Base-by-base conservation (phyloP, 2,113 vertebrate genomes). In the Perccottus glenii region DNA sequence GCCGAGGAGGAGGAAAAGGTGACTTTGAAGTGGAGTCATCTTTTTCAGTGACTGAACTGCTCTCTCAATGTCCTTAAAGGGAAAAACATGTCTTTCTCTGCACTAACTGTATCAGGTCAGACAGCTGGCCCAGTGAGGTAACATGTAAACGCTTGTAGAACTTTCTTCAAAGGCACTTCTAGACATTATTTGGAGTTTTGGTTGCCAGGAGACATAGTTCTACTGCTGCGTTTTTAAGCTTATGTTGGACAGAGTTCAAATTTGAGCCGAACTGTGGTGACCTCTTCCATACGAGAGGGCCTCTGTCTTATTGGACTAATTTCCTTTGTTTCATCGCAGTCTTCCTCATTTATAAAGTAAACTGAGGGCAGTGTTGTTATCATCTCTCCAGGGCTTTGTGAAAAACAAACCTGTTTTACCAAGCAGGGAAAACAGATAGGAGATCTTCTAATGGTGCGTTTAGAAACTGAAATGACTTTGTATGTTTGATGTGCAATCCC, bases 191-290 rank as follows among this genome's bases (percentile, higher is more conserved):
- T 84, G 64, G 75, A 85, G 66, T 81, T 73, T 42, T 33, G 38
- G 48, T 83, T 85, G 81, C 86, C 78, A 76, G 80, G 84, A 87
- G 79, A 88, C 58, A 2, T 62, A 80, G 71, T 89, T 85, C 74
- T 61, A 76, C 80, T 19, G 74, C 84, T 60, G 73, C 42, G 57
- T 76, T 69, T 48, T 81, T 49, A 55, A 70, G 83, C 69, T 85
- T 80, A 32, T 83, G 56, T 90, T 88, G 86, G 85, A 87, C 42
- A 11, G 49, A 70, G 78, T 78, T 84, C 81, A 87, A 77, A 67
- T 79, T 84, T 68, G 60, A 58, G 53, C 74, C 80, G 80, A 87
- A 77, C 82, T 83, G 60, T 81, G 64, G 79, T 77, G 82, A 79
- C 85, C 82, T 64, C 52, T 61, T 71, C 51, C 3, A 55, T 62